Percentiles rank a stretch among this genome's conserved stretches.
Conservation (phyloP, 1,140 invertebrate genomes). For the Tribolium castaneum region DNA sequence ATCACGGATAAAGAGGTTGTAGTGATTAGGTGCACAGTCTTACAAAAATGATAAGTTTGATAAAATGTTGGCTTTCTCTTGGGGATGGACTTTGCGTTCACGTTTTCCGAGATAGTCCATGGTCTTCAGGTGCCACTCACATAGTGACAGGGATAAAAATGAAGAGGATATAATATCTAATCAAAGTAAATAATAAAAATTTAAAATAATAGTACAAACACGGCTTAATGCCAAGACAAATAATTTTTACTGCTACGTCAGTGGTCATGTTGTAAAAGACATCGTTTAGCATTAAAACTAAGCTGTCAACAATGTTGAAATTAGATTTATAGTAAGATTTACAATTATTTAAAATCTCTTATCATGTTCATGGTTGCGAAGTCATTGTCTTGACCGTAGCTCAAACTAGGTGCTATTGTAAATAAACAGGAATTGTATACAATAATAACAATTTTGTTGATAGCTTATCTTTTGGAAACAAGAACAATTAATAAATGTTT, state of each 20-base stretch:
- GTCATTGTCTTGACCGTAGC: neutral
- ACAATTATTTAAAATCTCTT: neutral
- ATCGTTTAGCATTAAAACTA: neutral
- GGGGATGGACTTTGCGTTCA: conserved; percentile 48
- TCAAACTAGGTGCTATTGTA: neutral
- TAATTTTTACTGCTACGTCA: neutral
- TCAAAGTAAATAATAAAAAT: conserved; percentile 11
- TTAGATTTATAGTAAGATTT: neutral
- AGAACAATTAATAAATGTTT: neutral
- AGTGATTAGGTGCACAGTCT: conserved; percentile 8
- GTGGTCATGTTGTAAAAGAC: neutral
- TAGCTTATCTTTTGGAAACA: neutral
- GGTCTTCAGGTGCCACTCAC: neutral
- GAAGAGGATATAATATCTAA: conserved; percentile 19
- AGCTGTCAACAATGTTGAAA: neutral
- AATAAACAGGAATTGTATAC: neutral
- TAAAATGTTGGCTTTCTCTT: conserved; percentile 52
- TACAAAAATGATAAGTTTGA: conserved; percentile 51
- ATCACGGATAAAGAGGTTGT: neutral
- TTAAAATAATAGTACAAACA: conserved; percentile 6
- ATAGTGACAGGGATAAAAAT: neutral
- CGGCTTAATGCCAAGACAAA: neutral
- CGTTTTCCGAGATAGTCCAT: conserved; percentile 46
- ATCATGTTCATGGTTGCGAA: neutral
- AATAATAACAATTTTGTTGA: neutral